Conservation (phyloP, 2,113 vertebrate species). For the Rutilus rutilus region DNA sequence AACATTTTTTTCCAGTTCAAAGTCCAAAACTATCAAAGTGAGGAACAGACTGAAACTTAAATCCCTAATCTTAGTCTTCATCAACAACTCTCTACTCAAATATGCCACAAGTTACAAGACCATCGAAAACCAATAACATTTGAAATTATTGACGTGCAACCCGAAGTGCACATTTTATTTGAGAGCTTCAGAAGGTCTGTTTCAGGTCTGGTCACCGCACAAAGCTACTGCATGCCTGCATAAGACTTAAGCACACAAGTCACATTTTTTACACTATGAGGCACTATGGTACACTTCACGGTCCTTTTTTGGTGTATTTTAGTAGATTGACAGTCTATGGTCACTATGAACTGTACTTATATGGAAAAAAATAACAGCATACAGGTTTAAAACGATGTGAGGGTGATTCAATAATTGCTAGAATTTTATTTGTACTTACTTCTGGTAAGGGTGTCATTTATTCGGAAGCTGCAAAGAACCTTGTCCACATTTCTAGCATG, state of each 20-base stretch:
- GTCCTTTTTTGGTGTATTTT: background rate
- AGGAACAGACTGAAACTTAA: background rate
- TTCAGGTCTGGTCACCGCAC: background rate
- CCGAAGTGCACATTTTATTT: background rate
- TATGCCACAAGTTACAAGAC: background rate
- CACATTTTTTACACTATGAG: background rate
- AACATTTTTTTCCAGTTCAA: background rate
- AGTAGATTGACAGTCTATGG: background rate
- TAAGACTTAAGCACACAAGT: background rate
- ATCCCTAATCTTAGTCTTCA: background rate
- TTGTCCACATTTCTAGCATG: conserved; percentile 90
- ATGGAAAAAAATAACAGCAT: background rate
- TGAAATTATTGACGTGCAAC: background rate
- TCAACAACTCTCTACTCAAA: background rate
- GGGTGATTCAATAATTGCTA: background rate
- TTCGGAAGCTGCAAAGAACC: conserved; percentile 94
- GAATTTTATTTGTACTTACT: conserved; percentile 79
- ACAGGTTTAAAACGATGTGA: background rate
- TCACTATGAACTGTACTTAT: background rate
- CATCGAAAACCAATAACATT: background rate
- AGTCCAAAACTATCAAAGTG: background rate
- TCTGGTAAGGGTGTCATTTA: conserved; percentile 91
- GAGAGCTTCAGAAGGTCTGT: background rate
- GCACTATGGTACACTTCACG: background rate
- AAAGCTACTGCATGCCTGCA: background rate